Conservation (phyloP, 2,113 vertebrate genomes). For the Labrus mixtus region DNA sequence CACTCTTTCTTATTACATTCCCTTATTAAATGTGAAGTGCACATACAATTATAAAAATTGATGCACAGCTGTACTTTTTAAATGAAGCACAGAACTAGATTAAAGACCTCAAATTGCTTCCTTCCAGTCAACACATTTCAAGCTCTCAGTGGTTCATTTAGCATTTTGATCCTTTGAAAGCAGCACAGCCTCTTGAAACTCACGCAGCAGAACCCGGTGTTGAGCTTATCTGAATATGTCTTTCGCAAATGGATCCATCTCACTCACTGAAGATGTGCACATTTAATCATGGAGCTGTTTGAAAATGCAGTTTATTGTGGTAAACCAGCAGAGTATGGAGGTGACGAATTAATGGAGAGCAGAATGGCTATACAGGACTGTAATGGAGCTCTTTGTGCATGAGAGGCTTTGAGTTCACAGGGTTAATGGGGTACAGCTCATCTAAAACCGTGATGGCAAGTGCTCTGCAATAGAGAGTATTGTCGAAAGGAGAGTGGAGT, state of each 20-base stretch:
- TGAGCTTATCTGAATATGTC: conserved; percentile 4
- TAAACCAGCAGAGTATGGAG: conserved; percentile 47
- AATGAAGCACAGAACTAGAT: background rate
- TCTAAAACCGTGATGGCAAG: background rate
- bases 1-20: background rate
- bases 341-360: conserved; percentile 52
- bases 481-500: background rate
- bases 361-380: conserved; percentile 28
- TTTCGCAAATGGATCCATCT: conserved; percentile 13
- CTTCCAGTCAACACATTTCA: background rate
- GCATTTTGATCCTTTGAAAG: conserved; percentile 16
- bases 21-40: background rate
- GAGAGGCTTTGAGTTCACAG: conserved; percentile 47
- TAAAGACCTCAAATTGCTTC: conserved; percentile 6
- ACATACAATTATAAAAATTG: background rate
- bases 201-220: background rate
- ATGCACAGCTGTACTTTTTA: background rate
- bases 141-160: background rate
- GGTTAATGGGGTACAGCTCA: conserved; percentile 59
- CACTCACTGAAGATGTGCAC: conserved; percentile 10
- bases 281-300: conserved; percentile 39
- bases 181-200: background rate
- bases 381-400: conserved; percentile 63
- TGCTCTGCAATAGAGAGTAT: conserved; percentile 1
- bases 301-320: conserved; percentile 48